Evolutionary conservation across 1,140 invertebrate genomes (phyloP), one percentile per base, ranked within the genome.

Genomic region (Drosophila lacteicornis): DNA sequence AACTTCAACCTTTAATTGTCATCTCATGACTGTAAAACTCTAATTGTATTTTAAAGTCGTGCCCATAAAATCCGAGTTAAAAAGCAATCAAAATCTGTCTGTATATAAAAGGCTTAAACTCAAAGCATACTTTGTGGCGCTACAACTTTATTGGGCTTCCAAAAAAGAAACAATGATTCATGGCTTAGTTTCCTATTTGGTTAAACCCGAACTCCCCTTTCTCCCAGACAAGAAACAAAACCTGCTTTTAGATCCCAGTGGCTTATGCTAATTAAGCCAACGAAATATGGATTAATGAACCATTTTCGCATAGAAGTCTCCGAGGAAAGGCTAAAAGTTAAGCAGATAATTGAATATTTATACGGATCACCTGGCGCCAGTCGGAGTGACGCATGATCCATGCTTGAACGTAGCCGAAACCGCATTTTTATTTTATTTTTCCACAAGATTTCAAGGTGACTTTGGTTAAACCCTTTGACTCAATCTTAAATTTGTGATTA

Each of bases 311-410:
- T 53, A 49, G 70, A 58, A 66, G 66, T 77, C 58, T 42, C 49
- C 47, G 60, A 53, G 77, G 53, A 84, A 76, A 87, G 68, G 62
- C 62, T 79, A 79, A 82, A 82, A 82, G 51, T 69, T 73, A 80
- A 85, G 49, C 59, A 60, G 33, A 51, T 75, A 46, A 66, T 80
- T 80, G 62, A 65, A 74, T 60, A 42, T 61, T 53, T 45, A 60
- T 66, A 69, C 45, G 40, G 60, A 58, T 55, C 53, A 63, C 38
- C 57, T 67, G 80, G 84, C 84, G 83, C 80, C 80, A 75, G 40
- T n/a, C 30, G 5, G 13, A 17, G 33, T 69, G 69, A 71, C 66
- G 47, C 56, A 82, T 56, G 47, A 53, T 2, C 22, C 22, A 25
- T 4, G 22, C 3, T 25, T 25, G 3, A 25, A 25, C 22, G 2